Evolutionary conservation across 2,888 invertebrate species (phyloP), one percentile per base, ranked within the genome.

Genomic region (Drosophila nigritarsus): DNA sequence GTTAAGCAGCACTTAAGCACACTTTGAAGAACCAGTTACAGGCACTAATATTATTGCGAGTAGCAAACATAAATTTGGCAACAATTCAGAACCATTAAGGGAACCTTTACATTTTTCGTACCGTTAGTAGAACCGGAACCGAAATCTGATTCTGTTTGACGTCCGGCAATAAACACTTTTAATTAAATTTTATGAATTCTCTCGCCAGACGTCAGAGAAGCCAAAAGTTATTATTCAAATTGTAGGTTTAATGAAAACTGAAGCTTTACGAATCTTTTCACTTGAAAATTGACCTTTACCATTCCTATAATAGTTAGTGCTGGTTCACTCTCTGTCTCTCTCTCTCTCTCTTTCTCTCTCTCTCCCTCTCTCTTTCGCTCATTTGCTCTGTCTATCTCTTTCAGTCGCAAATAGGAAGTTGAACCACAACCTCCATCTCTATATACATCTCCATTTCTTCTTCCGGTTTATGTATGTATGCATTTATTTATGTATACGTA

Each of bases 371-470:
- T 2, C 42, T 42, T n/a, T 40, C 9, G 8, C 40, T 11, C 32
- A 11, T n/a, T 13, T 15, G 18, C 15, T 51, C 30, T 20, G 1
- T 32, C 13, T n/a, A n/a, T 45, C 20, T 15, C 20, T 3, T 7
- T 45, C 45, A 7, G 8, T 15, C 1, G 4, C 15, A 15, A 15
- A 45, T 15, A 24, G 13, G 2, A 15, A 40, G 68, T 40, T 56
- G 24, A 18, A 34, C 24, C 53, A 20, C 45, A 45, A 48, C 36
- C 42, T 45, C 15, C 15, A 24, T 29, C 51, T 50, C 50, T 69
- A 65, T 38, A 13, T 34, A 11, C 36, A 45, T 24, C 48, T 55
- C 27, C 53, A 63, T 48, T 66, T 36, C 30, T 49, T 27, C 53
- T 50, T 29, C 20, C 27, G n/a, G 29, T 15, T n/a, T 36, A 29